Conservation (phyloP, 2,797 vertebrate species). For the Sandelia bainsii region DNA sequence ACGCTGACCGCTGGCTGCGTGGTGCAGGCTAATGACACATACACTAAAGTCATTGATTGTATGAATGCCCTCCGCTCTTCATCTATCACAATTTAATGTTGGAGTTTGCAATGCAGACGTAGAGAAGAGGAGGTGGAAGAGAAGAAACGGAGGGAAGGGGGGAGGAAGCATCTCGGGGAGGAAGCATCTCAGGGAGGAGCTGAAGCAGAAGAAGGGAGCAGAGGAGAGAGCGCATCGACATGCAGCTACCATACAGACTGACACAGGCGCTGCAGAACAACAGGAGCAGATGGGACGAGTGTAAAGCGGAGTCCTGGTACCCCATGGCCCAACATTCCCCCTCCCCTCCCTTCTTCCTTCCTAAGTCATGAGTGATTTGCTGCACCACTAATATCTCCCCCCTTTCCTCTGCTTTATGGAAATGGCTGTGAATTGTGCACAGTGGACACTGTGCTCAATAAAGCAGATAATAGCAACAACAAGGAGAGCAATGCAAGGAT, state of each 20-base stretch:
- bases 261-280: neutral
- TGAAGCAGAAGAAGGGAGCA: constrained; percentile 15
- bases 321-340: constrained; percentile 9
- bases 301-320: constrained; percentile 70
- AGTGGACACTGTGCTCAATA: constrained; percentile 85
- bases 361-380: constrained; percentile 94
- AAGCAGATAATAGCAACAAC: constrained; percentile 83
- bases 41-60: constrained; percentile 99
- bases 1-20: constrained; percentile 98
- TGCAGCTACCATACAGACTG: neutral
- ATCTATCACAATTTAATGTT: constrained; percentile 99
- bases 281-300: constrained; percentile 21
- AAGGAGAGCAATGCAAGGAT: constrained; percentile 63
- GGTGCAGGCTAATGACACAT: constrained; percentile 99
- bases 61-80: constrained; percentile 99
- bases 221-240: constrained; percentile 8
- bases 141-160: constrained; percentile 4
- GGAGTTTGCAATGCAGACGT: constrained; percentile 98
- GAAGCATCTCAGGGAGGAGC: constrained; percentile 30
- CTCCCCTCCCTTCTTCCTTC: constrained; percentile 29
- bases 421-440: constrained; percentile 86
- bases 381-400: constrained; percentile 89
- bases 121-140: constrained; percentile 74
- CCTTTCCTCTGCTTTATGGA: constrained; percentile 88
- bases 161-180: constrained; percentile 14